Percentiles rank a stretch among this genome's conserved stretches.
phyloP scores from a whole-genome alignment of 1,140 invertebrate species.

The Pentalonia nigronervosa region DNA sequence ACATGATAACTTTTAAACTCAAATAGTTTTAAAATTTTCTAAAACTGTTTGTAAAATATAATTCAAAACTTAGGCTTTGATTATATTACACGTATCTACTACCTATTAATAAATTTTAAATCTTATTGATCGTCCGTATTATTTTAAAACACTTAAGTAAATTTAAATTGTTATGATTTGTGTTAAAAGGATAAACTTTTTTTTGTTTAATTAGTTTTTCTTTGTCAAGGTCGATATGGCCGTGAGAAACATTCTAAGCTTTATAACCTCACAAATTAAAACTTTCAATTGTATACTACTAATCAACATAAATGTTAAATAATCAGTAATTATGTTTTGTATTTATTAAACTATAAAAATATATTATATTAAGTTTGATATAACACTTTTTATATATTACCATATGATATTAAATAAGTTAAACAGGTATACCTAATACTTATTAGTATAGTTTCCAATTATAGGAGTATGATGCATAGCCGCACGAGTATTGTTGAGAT shows the following conservation, averaged over 20 bases:
- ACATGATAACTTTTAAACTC: background rate
- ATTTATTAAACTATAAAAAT: background rate
- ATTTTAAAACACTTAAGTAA: background rate
- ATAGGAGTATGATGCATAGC: background rate
- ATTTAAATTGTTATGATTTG: background rate
- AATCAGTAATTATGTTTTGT: background rate
- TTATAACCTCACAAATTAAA: background rate
- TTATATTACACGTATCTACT: background rate
- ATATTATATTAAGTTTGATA: conserved; percentile 5
- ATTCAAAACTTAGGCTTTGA: background rate
- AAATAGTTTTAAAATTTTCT: background rate
- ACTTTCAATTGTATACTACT: background rate
- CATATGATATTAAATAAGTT: background rate
- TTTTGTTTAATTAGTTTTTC: conserved; percentile 31
- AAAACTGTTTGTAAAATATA: background rate
- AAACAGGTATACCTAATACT: background rate
- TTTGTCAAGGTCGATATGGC: conserved; percentile 26
- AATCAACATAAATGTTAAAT: background rate
- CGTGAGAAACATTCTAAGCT: conserved; percentile 28
- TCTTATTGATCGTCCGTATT: background rate
- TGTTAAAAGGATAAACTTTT: background rate
- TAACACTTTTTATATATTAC: background rate
- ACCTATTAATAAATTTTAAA: background rate
- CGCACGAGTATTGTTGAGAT: background rate
- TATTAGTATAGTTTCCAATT: background rate